These are phyloP conservation scores for Pristionchus fissidentatus DNA, from an alignment of 2,888 invertebrate species.

Conservation along the genomic window DNA sequence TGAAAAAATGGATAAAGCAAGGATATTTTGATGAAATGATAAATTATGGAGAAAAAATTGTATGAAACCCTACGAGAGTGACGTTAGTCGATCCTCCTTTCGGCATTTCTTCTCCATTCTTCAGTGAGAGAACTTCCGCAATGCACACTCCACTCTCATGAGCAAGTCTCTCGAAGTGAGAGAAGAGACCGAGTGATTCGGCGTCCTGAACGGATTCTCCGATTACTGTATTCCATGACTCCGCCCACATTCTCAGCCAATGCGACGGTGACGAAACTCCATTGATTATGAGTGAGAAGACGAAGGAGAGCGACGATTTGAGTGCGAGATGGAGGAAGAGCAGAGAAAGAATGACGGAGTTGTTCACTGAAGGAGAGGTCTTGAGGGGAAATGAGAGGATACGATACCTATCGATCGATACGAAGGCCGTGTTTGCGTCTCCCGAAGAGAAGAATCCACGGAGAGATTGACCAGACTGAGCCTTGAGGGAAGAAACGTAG, in stretches of 20 bases:
- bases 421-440: conserved; percentile 64
- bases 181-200: conserved; percentile 65
- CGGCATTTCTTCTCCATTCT: conserved; percentile 47
- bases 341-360: conserved; percentile 48
- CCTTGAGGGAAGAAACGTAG: conserved; percentile 39
- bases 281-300: conserved; percentile 65
- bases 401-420: conserved; percentile 65
- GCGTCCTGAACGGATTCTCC: conserved; percentile 55
- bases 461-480: conserved; percentile 53
- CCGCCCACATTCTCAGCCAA: conserved; percentile 58
- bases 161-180: conserved; percentile 67
- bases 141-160: conserved; percentile 68
- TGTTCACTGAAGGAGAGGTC: conserved; percentile 47
- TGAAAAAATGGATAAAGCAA: no score
- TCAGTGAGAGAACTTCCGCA: conserved; percentile 63
- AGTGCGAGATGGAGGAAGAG: conserved; percentile 38
- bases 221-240: not conserved
- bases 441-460: conserved; percentile 67
- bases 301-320: conserved; percentile 62
- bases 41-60: not conserved
- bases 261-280: conserved; percentile 71
- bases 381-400: conserved; percentile 43
- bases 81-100: conserved; percentile 67
- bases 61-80: conserved; percentile 59
- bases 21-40: no score